Conservation (phyloP, 2,888 invertebrate species). For the Phorcus lineatus region DNA sequence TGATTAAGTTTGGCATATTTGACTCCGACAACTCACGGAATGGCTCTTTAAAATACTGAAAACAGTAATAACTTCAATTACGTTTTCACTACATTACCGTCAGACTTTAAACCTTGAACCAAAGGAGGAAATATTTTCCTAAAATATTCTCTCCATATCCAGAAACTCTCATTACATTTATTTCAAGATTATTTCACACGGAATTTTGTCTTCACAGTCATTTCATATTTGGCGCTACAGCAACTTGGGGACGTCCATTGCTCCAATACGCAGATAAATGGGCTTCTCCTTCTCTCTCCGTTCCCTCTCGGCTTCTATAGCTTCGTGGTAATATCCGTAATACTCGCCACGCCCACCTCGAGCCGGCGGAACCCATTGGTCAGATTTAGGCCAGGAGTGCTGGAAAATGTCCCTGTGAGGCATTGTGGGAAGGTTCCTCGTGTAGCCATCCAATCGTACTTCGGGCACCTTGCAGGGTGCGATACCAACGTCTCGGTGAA, state of each 20-base stretch:
- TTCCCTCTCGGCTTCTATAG: constrained; percentile 57
- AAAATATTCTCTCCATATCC: too few relatives aligned
- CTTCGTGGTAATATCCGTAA: constrained; percentile 69
- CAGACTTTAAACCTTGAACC: too few relatives aligned
- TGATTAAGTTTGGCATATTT: too few relatives aligned
- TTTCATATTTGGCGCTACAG: not conserved
- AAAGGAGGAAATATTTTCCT: too few relatives aligned
- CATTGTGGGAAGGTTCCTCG: constrained; percentile 62
- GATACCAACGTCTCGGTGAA: constrained; percentile 59
- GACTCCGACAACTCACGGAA: too few relatives aligned
- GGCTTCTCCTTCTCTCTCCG: constrained; percentile 56
- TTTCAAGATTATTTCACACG: too few relatives aligned
- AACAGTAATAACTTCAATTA: too few relatives aligned
- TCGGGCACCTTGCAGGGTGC: constrained; percentile 57
- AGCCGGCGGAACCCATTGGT: constrained; percentile 57
- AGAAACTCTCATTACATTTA: too few relatives aligned
- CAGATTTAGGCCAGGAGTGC: constrained; percentile 60
- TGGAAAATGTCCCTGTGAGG: constrained; percentile 61
- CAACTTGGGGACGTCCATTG: constrained; percentile 56
- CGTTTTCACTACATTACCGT: too few relatives aligned
- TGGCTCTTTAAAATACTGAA: too few relatives aligned
- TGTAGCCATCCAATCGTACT: constrained; percentile 59
- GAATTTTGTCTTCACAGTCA: too few relatives aligned
- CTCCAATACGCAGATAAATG: constrained; percentile 51
- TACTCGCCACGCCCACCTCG: constrained; percentile 61